Evolutionary conservation across 2,888 invertebrate genomes (phyloP).

Genomic region (Aspidiotus destructor): DNA sequence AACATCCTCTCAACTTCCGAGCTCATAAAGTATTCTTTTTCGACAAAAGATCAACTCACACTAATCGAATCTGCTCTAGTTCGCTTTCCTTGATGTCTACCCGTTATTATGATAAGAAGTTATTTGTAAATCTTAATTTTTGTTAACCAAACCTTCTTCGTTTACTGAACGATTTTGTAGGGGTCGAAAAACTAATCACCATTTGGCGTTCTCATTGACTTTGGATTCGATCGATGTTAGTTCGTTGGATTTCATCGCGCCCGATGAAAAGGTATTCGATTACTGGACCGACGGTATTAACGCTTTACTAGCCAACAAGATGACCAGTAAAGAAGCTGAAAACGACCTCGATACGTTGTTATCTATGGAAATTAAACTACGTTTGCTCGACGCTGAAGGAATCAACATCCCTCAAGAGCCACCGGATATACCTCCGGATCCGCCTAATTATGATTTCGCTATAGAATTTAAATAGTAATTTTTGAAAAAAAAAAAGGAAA

Average conservation of each 20-base stretch:
- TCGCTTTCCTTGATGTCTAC: too few relatives aligned
- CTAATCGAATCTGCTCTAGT: too few relatives aligned
- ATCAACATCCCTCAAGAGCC: slow-evolving; percentile 88
- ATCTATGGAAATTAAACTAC: slow-evolving; percentile 91
- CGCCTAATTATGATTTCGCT: slow-evolving; percentile 83
- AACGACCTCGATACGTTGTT: slow-evolving; percentile 84
- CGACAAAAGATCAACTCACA: too few relatives aligned
- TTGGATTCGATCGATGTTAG: slow-evolving; percentile 71
- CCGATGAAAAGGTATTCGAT: slow-evolving; percentile 75
- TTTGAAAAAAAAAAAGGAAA: not conserved
- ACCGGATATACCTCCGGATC: slow-evolving; percentile 82
- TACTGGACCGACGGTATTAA: slow-evolving; percentile 96
- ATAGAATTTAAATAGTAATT: slow-evolving; percentile 55
- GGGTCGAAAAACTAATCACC: slow-evolving; percentile 69
- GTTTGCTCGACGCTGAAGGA: slow-evolving; percentile 87
- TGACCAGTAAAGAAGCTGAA: slow-evolving; percentile 78
- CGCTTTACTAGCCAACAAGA: slow-evolving; percentile 62
- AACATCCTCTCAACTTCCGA: too few relatives aligned
- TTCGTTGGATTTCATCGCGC: slow-evolving; percentile 83
- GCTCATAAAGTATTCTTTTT: too few relatives aligned
- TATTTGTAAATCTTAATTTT: too few relatives aligned
- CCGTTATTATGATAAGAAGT: too few relatives aligned
- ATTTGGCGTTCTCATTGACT: slow-evolving; percentile 74
- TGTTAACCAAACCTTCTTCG: not conserved
- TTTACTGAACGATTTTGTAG: slow-evolving; percentile 41